Conservation (phyloP, 1,140 invertebrate genomes). For the Hycleus cichorii region DNA sequence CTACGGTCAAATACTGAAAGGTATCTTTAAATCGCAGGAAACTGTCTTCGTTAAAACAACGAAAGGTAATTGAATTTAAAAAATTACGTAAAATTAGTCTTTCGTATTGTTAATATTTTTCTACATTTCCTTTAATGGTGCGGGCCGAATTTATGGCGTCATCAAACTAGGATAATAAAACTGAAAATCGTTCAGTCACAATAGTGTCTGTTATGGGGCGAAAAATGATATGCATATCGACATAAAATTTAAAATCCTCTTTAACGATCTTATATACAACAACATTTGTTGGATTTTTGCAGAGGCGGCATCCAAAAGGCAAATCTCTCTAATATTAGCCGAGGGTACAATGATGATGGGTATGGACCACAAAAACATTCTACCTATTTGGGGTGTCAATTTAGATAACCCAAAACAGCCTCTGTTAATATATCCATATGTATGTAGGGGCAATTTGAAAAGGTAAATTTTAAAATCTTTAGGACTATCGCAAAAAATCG, state of each 20-base stretch:
- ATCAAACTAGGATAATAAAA: too few relatives aligned
- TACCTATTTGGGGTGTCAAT: conserved; percentile 73
- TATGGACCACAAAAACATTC: conserved; percentile 72
- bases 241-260: neutral
- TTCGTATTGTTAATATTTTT: neutral
- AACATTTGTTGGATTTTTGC: neutral
- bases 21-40: conserved; percentile 63
- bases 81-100: neutral
- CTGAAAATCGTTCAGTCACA: too few relatives aligned
- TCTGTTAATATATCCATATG: conserved; percentile 73
- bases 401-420: conserved; percentile 66
- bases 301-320: conserved; percentile 77
- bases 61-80: conserved; percentile 50
- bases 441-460: conserved; percentile 80
- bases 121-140: too few relatives aligned
- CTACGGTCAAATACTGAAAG: conserved; percentile 72
- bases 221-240: neutral
- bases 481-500: neutral
- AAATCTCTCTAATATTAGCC: conserved; percentile 71
- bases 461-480: conserved; percentile 46
- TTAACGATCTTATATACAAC: neutral
- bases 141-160: too few relatives aligned
- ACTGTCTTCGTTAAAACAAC: conserved; percentile 80
- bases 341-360: conserved; percentile 80
- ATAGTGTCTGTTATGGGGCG: neutral